Conservation (phyloP, 2,888 invertebrate genomes). For the Latrodectus hesperus region DNA sequence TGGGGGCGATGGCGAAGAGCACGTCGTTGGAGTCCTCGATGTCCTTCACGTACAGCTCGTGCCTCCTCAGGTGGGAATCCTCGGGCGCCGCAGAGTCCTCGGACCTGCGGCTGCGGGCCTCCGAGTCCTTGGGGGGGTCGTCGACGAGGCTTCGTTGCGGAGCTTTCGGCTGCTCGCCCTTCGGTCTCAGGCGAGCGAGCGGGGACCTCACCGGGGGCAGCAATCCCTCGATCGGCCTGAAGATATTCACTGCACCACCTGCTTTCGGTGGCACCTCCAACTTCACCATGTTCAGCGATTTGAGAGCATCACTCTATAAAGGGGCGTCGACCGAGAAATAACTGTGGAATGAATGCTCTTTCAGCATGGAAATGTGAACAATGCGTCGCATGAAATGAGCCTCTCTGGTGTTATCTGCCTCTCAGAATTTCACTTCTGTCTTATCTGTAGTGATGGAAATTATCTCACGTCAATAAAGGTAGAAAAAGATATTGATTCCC, state of each 20-base stretch:
- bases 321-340: background rate
- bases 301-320: background rate
- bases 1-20: conserved; percentile 69
- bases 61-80: conserved; percentile 57
- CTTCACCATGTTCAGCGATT: background rate
- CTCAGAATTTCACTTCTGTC: too few species aligned
- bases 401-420: background rate
- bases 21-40: conserved; percentile 70
- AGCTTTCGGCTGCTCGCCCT: conserved; percentile 15
- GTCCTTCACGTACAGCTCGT: conserved; percentile 70
- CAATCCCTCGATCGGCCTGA: conserved; percentile 23
- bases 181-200: background rate
- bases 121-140: background rate
- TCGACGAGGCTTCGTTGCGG: background rate
- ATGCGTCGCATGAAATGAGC: background rate
- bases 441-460: too few species aligned
- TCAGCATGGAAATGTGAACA: background rate
- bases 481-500: too few species aligned
- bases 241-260: conserved; percentile 30
- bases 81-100: conserved; percentile 22
- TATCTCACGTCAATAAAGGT: too few species aligned
- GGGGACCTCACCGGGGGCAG: conserved; percentile 8
- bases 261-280: conserved; percentile 13
- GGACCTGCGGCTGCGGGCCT: background rate
- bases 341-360: background rate